Evolutionary conservation across 2,888 invertebrate genomes (phyloP).

Genomic region (Anoplius nigerrimus): DNA sequence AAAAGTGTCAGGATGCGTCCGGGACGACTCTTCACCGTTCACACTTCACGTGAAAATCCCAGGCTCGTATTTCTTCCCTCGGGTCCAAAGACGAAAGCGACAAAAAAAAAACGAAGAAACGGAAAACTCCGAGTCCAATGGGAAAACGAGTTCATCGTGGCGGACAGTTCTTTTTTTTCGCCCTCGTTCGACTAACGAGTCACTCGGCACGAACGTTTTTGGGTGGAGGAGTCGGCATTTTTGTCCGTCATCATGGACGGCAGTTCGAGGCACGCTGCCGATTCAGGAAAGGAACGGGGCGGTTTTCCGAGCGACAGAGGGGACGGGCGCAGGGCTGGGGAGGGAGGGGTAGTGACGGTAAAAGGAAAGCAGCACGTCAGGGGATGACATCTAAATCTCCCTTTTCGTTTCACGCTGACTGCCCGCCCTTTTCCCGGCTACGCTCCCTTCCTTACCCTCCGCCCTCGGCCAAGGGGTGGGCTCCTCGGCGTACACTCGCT

Average conservation of each 20-base stretch:
- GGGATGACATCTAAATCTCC: conserved; percentile 74
- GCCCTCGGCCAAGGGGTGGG: conserved; percentile 55
- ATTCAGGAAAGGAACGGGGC: conserved; percentile 35
- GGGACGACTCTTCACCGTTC: no score
- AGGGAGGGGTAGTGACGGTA: conserved; percentile 49
- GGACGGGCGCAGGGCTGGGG: conserved; percentile 26
- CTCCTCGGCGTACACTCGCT: conserved; percentile 57
- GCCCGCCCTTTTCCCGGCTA: conserved; percentile 71
- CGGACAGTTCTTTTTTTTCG: conserved; percentile 14
- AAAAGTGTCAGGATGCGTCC: no score
- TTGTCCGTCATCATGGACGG: conserved; percentile 59
- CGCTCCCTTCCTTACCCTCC: conserved; percentile 58
- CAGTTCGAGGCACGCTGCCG: conserved; percentile 35
- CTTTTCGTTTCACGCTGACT: conserved; percentile 68
- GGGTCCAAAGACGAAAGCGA: no score
- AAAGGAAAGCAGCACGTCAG: conserved; percentile 64
- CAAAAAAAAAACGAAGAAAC: no score
- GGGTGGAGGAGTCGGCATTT: conserved; percentile 48
- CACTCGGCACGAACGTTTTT: conserved; percentile 31
- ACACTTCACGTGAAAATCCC: no score
- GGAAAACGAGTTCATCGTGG: not conserved
- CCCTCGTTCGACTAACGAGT: conserved; percentile 15
- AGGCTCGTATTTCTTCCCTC: no score
- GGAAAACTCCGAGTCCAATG: no score
- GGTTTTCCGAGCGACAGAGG: conserved; percentile 16